These are phyloP conservation scores for Onychorhynchus coronatus DNA, from an alignment of 2,113 vertebrate genomes.

Conservation along the genomic window DNA sequence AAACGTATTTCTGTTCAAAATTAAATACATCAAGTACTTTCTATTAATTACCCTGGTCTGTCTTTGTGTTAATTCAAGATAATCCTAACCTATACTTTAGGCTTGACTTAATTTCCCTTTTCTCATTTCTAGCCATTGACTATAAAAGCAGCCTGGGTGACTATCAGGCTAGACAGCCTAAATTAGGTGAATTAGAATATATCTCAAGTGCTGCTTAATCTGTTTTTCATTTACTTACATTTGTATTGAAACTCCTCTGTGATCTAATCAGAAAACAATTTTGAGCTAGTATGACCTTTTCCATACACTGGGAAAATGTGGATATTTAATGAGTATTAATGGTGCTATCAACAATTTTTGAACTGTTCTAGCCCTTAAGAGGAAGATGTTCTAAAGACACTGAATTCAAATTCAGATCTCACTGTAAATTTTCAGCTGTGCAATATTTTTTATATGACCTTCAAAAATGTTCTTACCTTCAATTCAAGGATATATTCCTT, in stretches of 20 bases:
- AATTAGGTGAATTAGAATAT: not conserved
- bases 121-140: not conserved
- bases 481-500: not conserved
- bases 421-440: not conserved
- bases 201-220: not conserved
- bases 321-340: not conserved
- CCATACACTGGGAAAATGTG: not conserved
- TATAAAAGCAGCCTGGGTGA: not conserved
- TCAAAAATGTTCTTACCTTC: not conserved
- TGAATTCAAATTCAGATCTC: not conserved
- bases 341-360: not conserved
- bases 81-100: not conserved
- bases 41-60: not conserved
- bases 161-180: not conserved
- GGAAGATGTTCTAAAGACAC: not conserved
- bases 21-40: not conserved
- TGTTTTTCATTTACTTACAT: not conserved
- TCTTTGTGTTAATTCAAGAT: not conserved
- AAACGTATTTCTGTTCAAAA: not conserved
- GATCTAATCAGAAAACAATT: not conserved
- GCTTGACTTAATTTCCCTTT: not conserved
- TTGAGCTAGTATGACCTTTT: not conserved
- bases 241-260: not conserved
- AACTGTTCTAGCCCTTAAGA: not conserved
- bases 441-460: not conserved